These are phyloP conservation scores for Girardinichthys multiradiatus DNA, from an alignment of 2,113 vertebrate species.

Conservation along the genomic window DNA sequence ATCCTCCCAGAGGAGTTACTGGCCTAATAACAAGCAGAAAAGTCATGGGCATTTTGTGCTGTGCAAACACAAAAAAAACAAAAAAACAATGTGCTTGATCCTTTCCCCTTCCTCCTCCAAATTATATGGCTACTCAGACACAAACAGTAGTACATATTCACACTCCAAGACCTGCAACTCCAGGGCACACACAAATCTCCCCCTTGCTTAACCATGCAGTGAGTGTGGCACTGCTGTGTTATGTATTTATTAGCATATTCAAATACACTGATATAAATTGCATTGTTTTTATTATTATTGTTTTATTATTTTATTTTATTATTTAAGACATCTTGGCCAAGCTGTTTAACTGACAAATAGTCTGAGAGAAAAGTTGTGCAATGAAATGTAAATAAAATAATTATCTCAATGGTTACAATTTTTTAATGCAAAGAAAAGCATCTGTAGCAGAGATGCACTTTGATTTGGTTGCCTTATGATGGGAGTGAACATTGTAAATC, in stretches of 20 bases:
- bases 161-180: neutral
- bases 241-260: too few relatives aligned
- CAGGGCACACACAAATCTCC: neutral
- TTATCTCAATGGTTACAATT: constrained; percentile 20
- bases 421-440: neutral
- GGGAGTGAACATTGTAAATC: constrained; percentile 4
- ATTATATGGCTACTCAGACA: neutral
- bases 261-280: too few relatives aligned
- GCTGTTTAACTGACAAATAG: constrained; percentile 46
- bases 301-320: too few relatives aligned
- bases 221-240: too few relatives aligned
- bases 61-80: constrained; percentile 1
- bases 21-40: constrained; percentile 71
- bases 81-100: constrained; percentile 30
- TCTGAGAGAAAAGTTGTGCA: constrained; percentile 21
- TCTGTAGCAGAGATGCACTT: constrained; percentile 1
- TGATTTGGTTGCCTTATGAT: constrained; percentile 24
- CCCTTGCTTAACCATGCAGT: too few relatives aligned
- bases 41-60: constrained; percentile 57
- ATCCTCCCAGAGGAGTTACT: constrained; percentile 62
- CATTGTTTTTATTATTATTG: too few relatives aligned
- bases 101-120: constrained; percentile 24
- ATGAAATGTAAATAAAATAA: constrained; percentile 11
- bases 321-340: constrained; percentile 3
- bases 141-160: neutral